Conservation (phyloP, 2,797 vertebrate genomes). For the Peromyscus aztecus region DNA sequence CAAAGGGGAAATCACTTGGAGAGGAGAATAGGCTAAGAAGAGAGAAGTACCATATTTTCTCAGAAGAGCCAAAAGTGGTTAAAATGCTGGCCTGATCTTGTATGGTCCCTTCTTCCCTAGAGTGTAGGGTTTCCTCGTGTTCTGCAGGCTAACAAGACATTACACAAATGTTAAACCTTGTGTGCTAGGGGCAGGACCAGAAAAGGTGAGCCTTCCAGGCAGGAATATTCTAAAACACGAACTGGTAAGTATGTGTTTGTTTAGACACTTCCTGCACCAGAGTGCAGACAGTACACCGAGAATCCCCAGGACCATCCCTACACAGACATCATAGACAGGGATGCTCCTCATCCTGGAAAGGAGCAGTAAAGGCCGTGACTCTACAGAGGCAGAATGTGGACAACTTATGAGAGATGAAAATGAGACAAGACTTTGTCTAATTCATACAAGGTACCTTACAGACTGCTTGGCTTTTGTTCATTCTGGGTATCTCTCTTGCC, state of each 20-base stretch:
- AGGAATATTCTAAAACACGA: not conserved
- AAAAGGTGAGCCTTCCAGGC: not conserved
- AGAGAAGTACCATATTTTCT: not conserved
- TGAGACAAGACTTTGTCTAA: constrained; percentile 3
- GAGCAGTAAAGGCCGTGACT: not conserved
- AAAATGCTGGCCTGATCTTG: not conserved
- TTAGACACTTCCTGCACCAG: not conserved
- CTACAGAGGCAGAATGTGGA: not conserved
- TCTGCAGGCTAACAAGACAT: not conserved
- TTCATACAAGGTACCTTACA: not conserved
- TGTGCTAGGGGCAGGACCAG: not conserved
- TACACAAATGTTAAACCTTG: not conserved
- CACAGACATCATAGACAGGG: not conserved
- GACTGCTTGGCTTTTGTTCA: not conserved
- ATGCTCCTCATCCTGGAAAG: not conserved
- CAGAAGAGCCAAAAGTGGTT: not conserved
- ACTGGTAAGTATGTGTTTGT: not conserved
- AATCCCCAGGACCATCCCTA: not conserved
- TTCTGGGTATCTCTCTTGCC: not conserved
- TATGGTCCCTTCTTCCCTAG: not conserved
- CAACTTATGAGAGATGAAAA: not conserved
- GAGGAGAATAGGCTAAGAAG: not conserved
- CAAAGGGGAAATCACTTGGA: not conserved
- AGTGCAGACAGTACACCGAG: not conserved
- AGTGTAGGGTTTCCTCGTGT: not conserved